phyloP scores from a whole-genome alignment of 1,140 invertebrate genomes.

The Papilio helenus region DNA sequence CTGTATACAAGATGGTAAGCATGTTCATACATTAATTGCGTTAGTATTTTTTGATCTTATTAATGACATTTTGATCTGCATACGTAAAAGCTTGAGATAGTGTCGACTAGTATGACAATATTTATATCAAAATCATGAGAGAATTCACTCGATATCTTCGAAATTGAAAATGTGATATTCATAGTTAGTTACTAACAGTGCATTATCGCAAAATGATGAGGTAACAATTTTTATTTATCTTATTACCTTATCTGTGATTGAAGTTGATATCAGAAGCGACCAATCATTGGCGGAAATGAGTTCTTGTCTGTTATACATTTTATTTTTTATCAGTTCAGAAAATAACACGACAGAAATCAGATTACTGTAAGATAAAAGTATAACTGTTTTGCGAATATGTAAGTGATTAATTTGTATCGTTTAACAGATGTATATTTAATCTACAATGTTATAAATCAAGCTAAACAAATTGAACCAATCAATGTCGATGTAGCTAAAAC shows the following conservation, averaged over 20 bases:
- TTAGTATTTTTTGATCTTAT: background rate
- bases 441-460: background rate
- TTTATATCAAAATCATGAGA: no score
- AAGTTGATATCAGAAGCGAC: background rate
- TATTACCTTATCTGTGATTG: conserved; percentile 2
- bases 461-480: conserved; percentile 2
- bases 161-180: no score
- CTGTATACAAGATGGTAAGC: conserved; percentile 70
- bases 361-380: background rate
- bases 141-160: no score
- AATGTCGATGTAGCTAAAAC: background rate
- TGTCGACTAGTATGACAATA: no score
- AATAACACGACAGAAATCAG: background rate
- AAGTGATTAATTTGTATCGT: background rate
- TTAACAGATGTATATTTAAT: background rate
- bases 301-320: background rate
- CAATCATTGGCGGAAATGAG: background rate
- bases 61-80: no score
- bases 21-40: background rate
- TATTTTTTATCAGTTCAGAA: background rate
- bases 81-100: no score
- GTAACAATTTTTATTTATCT: background rate
- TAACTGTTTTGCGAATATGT: background rate
- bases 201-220: background rate
- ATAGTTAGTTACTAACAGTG: no score